Conservation (phyloP, 2,888 invertebrate species). For the Megastigmus dorsalis region DNA sequence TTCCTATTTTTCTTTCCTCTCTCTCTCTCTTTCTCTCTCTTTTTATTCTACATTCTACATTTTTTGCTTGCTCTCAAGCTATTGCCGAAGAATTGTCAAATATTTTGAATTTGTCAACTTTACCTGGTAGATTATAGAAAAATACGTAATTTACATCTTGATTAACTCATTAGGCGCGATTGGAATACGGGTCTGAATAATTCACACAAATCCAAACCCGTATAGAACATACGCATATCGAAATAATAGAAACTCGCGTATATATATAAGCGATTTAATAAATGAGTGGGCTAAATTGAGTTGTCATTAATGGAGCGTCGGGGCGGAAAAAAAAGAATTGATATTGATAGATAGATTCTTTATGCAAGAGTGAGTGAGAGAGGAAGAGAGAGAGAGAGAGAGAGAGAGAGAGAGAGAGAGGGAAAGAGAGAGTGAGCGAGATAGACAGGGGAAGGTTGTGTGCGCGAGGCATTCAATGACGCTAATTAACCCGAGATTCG, state of each 20-base stretch:
- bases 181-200: too few relatives aligned
- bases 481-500: slow-evolving; percentile 67
- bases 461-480: slow-evolving; percentile 54
- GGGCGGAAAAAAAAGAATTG: slow-evolving; percentile 22
- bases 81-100: too few relatives aligned
- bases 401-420: not conserved
- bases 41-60: too few relatives aligned
- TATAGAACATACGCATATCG: too few relatives aligned
- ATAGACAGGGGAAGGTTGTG: not conserved
- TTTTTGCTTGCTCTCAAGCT: too few relatives aligned
- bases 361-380: slow-evolving; percentile 39
- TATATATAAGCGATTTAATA: slow-evolving; percentile 15
- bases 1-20: too few relatives aligned
- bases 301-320: slow-evolving; percentile 12
- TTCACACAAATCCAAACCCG: too few relatives aligned
- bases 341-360: slow-evolving; percentile 41
- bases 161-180: too few relatives aligned
- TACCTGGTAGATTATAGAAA: too few relatives aligned
- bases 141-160: too few relatives aligned
- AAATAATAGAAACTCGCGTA: not conserved
- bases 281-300: slow-evolving; percentile 20
- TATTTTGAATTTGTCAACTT: too few relatives aligned
- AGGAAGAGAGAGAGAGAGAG: not conserved
- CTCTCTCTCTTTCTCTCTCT: too few relatives aligned
- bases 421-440: slow-evolving; percentile 20